phyloP scores from a whole-genome alignment of 2,797 vertebrate species.

The Falco columbarius region DNA sequence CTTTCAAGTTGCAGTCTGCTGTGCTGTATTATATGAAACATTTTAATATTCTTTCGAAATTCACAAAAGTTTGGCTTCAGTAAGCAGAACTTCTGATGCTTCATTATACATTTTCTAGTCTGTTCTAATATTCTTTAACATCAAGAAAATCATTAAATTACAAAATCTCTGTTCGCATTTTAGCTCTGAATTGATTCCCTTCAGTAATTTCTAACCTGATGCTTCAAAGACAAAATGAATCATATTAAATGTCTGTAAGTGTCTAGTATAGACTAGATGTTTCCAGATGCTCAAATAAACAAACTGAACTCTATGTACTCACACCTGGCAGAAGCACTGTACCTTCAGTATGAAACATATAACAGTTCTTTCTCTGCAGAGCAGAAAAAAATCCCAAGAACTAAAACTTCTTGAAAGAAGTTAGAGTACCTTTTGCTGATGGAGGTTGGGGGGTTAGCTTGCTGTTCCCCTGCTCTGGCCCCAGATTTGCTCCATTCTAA shows the following conservation, averaged over 20 bases:
- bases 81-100: background rate
- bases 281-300: slow-evolving; percentile 4
- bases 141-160: background rate
- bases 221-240: background rate
- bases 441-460: background rate
- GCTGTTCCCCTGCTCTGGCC: fast-evolving
- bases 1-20: background rate
- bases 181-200: background rate
- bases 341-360: background rate
- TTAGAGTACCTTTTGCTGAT: background rate
- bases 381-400: background rate
- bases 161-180: background rate
- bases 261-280: background rate
- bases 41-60: background rate
- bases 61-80: background rate
- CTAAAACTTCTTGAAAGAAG: background rate
- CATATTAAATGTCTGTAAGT: background rate
- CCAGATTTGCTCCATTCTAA: background rate
- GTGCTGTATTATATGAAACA: background rate
- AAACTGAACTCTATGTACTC: background rate
- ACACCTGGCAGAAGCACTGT: background rate
- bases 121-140: background rate
- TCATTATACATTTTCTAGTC: background rate
- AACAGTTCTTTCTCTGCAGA: background rate
- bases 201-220: slow-evolving; percentile 21